Base-by-base conservation (phyloP, 1,140 invertebrate genomes). In the Drosophila lacteicornis region DNA sequence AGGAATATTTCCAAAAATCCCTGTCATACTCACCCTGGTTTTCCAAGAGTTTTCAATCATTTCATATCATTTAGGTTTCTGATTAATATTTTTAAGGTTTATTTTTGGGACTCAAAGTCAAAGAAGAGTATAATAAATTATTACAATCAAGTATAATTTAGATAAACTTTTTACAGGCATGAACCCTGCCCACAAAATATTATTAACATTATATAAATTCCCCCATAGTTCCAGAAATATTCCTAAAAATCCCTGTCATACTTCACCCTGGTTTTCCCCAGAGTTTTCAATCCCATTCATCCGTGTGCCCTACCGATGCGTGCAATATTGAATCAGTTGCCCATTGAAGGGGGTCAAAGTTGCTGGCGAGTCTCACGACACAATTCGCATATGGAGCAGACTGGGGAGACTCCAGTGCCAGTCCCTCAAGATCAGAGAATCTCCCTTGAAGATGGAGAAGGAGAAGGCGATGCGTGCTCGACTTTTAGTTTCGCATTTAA, bases 401-500 rank as follows among this genome's bases (percentile, higher is more conserved):
- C 65, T 13, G 33, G n/a, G 9, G 36, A 59, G 71, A 66, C 57
- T 33, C 46, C 36, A 22, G 27, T 27, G 40, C 8, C 42, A 27
- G 33, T 11, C 47, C 71, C 73, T 59, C 53, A 57, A 65, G 49
- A 65, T 65, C 59, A 25, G 17, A 40, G 67, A 60, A 7, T 71
- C 46, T 51, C 22, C 55, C 68, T 36, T 50, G 43, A 30, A 40
- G 40, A 7, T 13, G n/a, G 38, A 47, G 33, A 46, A 25, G 47
- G n/a, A 74, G 51, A 51, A 40, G 15, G 75, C 53, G 67, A 75
- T 77, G 74, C 50, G 66, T 78, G 70, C 67, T 66, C 53, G 82
- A 78, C 67, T 88, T 67, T 80, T 74, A 80, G 67, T 84, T 87
- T 88, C 82, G 82, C 87, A 86, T 91, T 90, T 90, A 90, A 90